phyloP scores from a whole-genome alignment of 1,140 invertebrate species.

The Zelostemma sp. region DNA sequence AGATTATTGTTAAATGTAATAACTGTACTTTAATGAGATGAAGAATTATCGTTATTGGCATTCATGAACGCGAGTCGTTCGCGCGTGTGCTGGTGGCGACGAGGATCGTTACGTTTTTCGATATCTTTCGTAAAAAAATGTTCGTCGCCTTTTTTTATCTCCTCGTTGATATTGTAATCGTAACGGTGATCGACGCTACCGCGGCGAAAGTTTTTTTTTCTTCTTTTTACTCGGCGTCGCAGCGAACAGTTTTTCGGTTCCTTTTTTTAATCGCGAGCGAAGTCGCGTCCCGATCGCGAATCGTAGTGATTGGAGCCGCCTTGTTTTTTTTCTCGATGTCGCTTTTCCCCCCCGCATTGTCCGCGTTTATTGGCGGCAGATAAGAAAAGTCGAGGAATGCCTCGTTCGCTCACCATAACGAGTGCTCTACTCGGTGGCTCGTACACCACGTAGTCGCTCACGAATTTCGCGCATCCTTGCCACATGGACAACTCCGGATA shows the following conservation, averaged over 20 bases:
- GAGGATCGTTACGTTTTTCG: neutral
- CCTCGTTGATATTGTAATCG: too few species aligned
- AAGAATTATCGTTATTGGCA: neutral
- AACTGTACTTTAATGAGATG: neutral
- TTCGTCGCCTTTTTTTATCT: neutral
- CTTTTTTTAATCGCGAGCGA: neutral
- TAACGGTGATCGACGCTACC: too few species aligned
- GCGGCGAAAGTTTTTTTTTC: too few species aligned
- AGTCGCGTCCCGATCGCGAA: neutral
- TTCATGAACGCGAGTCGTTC: neutral
- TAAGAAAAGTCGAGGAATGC: slow-evolving; percentile 1
- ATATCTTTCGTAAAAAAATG: neutral
- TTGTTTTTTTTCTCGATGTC: neutral
- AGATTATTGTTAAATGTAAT: slow-evolving; percentile 5
- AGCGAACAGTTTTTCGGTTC: neutral
- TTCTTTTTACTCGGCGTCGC: neutral
- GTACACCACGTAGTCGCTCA: slow-evolving; percentile 75
- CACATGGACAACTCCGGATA: slow-evolving; percentile 74
- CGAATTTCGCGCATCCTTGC: slow-evolving; percentile 73
- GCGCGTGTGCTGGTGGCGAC: neutral
- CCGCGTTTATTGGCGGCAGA: neutral
- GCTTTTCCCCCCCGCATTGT: neutral
- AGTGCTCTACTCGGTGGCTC: slow-evolving; percentile 72
- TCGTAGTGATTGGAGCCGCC: neutral
- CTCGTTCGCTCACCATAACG: slow-evolving; percentile 72